A percentile compares a stretch with the other conserved stretches of the same genome.
Conservation (phyloP, 2,888 invertebrate genomes). For the Cantharis nigra region DNA sequence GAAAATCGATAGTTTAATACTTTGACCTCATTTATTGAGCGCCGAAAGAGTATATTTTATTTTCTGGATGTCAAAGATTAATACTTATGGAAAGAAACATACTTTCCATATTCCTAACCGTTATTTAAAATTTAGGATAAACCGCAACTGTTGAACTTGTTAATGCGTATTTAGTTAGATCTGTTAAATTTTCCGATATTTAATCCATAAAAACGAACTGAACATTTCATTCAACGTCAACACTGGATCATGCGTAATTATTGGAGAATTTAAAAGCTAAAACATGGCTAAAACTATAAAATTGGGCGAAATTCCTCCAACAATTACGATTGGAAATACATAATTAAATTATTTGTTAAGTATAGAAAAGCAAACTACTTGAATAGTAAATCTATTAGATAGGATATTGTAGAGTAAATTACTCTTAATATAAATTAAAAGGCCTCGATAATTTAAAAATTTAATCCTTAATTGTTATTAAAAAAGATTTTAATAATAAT, state of each 20-base stretch:
- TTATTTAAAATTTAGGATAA: not conserved
- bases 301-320: not conserved
- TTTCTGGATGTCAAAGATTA: not conserved
- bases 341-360: slow-evolving; percentile 6
- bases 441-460: slow-evolving; percentile 3
- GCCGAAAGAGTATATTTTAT: not conserved
- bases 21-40: not conserved
- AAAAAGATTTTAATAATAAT: not conserved
- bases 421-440: slow-evolving; percentile 42
- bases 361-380: slow-evolving; percentile 12
- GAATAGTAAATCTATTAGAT: slow-evolving; percentile 51
- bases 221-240: not conserved
- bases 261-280: not conserved
- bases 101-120: not conserved
- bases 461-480: not conserved
- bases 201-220: not conserved
- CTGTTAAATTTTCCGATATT: not conserved
- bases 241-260: not conserved
- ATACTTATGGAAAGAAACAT: not conserved
- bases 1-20: not conserved
- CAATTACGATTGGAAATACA: not conserved
- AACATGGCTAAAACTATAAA: not conserved
- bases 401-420: slow-evolving; percentile 53
- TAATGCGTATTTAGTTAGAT: not conserved
- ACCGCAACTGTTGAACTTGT: not conserved